phyloP scores from a whole-genome alignment of 2,888 invertebrate genomes.

The Nephrotoma guestfalica region DNA sequence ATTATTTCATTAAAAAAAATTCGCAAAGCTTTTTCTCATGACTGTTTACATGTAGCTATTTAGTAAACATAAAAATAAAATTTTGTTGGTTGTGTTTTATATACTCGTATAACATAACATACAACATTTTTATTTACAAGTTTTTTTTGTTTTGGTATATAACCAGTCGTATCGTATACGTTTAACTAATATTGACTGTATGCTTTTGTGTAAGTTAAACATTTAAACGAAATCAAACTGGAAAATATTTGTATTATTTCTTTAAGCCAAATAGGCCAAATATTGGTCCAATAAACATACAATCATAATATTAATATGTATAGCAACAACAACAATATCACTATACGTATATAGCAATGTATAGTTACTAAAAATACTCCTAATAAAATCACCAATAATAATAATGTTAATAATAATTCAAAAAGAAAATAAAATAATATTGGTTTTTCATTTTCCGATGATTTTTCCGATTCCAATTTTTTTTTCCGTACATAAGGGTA shows the following conservation, averaged over 20 bases:
- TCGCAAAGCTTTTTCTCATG: neutral
- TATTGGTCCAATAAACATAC: slow-evolving; percentile 2
- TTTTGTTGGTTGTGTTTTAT: neutral
- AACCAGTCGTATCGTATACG: neutral
- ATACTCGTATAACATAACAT: neutral
- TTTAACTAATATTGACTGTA: neutral
- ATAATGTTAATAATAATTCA: neutral
- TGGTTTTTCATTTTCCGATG: neutral
- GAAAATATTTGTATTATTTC: slow-evolving; percentile 3
- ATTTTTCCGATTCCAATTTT: neutral
- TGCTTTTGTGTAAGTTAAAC: slow-evolving; percentile 1
- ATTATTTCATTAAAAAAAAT: neutral
- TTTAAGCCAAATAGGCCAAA: slow-evolving; percentile 3
- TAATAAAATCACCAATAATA: neutral
- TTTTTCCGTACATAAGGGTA: neutral
- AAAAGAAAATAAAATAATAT: neutral
- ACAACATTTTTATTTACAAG: neutral
- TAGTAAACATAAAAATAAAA: neutral
- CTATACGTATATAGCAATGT: neutral
- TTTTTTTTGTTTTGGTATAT: neutral
- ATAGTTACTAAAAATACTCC: neutral
- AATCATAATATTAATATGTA: neutral
- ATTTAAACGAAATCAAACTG: slow-evolving; percentile 3
- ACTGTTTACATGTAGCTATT: neutral
- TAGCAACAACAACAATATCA: neutral